Percentiles rank a stretch among this genome's conserved stretches.
Evolutionary conservation across 2,113 vertebrate species (phyloP).

Genomic region (Xenus cinereus): DNA sequence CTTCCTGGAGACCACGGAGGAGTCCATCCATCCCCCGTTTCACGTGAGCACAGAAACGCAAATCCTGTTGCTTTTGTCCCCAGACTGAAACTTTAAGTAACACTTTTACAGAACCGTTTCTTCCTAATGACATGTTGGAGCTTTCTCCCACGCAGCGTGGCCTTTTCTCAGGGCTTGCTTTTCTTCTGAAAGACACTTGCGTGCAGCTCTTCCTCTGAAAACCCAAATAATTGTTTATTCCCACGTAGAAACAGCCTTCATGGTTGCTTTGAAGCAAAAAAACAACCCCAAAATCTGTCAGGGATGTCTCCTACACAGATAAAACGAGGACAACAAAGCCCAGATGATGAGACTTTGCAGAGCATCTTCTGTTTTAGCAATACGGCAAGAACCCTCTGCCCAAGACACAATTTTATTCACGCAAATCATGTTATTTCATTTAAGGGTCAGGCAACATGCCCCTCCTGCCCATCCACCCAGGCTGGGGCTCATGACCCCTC

Average conservation of each 20-base stretch:
- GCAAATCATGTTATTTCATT: neutral
- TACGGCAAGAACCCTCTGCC: neutral
- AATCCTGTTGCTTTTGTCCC: neutral
- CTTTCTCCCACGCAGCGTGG: neutral
- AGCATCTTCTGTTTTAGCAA: neutral
- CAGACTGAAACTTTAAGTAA: neutral
- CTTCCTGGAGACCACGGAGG: neutral
- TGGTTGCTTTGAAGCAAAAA: neutral
- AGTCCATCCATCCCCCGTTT: neutral
- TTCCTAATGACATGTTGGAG: neutral
- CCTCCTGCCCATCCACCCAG: neutral
- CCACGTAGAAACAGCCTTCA: neutral
- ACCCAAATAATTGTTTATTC: neutral
- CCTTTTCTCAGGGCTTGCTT: neutral
- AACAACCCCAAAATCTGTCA: neutral
- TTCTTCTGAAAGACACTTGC: neutral
- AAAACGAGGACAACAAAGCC: neutral
- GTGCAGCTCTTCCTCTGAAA: neutral
- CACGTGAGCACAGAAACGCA: neutral
- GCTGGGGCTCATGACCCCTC: neutral
- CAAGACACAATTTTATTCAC: neutral
- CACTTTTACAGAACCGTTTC: neutral
- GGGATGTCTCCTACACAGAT: neutral
- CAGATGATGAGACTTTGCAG: neutral
- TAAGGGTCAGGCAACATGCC: fast-evolving